Base-by-base conservation (phyloP, 2,113 vertebrate genomes). In the Benitochromis conjunctus region DNA sequence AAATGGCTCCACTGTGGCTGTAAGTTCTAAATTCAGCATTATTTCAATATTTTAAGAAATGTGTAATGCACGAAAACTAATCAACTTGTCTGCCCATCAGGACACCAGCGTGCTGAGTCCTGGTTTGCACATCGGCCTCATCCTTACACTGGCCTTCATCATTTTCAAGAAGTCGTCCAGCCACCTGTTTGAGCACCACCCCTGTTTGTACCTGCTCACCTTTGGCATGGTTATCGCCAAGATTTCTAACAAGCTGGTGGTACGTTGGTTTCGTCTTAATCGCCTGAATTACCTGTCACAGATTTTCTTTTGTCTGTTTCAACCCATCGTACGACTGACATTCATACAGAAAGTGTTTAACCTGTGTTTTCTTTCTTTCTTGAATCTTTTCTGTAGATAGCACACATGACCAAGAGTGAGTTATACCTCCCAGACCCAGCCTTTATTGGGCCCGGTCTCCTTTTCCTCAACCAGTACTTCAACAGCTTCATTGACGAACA, bases 361-460 rank as follows among this genome's bases (percentile, higher is more conserved):
- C 24, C 21, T 31, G 26, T 53, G 10, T 53, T 76, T 53, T 82
- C 4, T 66, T 57, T 19, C 26, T 11, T 62, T 69, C 4, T 0
- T 18, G 16, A 41, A 60, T 55, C 8, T 29, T 5, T 1, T 64
- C 14, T 84, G 26, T 55, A 99, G 98, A 87, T 99, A 74, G 98
- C 98, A 79, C 98, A 99, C 94, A 99, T 99, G 98, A 98, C 98
- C 79, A 99, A 97, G 97, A 99, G 98, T 92, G 97, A 99, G 95
- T 94, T 99, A 58, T 94, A 95, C 92, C 97, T 99, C 89, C 97
- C 97, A 48, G 99, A 99, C 87, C 97, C 97, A n/a, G 97, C 97
- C 41, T 99, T 99, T 90, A 96, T 99, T 48, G 99, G 99, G 29
- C 99, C 99, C 18, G 97, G 97, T 62, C 97, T 99, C 83, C 96